Evolutionary conservation across 2,888 invertebrate species (phyloP), one percentile per base, ranked within the genome.

Genomic region (Phanerotoma sp.): DNA sequence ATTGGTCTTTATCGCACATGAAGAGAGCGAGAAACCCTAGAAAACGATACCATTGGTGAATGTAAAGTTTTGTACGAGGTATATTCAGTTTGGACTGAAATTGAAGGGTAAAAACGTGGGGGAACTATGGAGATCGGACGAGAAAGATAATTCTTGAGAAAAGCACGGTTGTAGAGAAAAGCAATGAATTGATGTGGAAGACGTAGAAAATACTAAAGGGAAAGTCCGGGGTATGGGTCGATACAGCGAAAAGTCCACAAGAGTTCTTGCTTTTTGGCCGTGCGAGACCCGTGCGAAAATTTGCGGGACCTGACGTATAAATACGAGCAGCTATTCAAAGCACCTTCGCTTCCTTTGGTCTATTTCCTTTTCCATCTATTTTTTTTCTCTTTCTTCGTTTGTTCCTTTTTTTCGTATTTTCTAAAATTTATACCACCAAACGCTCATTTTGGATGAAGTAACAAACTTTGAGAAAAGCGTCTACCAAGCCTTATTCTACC

Each of bases 191-290:
- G 47, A 37, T 37, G 44, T 32, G 51, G 47, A 32, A 37, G 48
- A n/a, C 45, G 51, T 37, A 48, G 40, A 37, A 47, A 48, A 42
- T 38, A 38, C 25, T 54, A 42, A 49, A 40, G 44, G 33, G 47
- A 47, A 28, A 16, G 56, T 38, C 55, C 41, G 32, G 41, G 64
- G 61, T 61, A 55, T 56, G 63, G 69, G 70, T 69, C 69, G 69
- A 72, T 71, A 69, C 66, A 68, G 68, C 68, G 66, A 58, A 46
- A 33, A 33, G 7, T 7, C 5, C 10, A 18, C 4, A 9, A 38
- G 20, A 38, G 38, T 15, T 10, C 18, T 38, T 4, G 7, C 18
- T 38, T 25, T 25, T 25, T 25, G 25, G 25, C 3, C 22, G 41
- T 22, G n/a, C n/a, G 22, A 22, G 41, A 41, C 41, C 22, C 4